phyloP scores from a whole-genome alignment of 2,113 vertebrate genomes.

The Pedionomus torquatus region DNA sequence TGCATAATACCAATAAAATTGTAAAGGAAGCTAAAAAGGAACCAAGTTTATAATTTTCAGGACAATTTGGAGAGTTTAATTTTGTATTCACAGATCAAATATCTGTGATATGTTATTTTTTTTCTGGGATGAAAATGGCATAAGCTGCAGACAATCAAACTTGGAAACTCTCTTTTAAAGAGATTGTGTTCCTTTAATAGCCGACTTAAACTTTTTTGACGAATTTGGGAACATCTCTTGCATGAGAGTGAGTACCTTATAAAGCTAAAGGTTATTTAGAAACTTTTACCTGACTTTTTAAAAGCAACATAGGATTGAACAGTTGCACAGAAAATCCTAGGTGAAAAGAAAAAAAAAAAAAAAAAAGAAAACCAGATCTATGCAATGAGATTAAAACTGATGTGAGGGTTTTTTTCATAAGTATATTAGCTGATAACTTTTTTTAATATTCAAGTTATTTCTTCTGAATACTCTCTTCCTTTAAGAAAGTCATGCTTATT shows the following conservation, averaged over 20 bases:
- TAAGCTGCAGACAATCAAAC: background rate
- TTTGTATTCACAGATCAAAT: background rate
- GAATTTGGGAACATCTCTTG: background rate
- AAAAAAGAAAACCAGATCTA: background rate
- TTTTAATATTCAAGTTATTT: background rate
- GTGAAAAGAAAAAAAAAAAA: too few species aligned
- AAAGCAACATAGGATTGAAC: background rate
- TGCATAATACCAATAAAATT: background rate
- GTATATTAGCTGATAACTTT: background rate
- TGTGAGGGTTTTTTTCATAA: background rate
- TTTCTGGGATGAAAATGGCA: background rate
- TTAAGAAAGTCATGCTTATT: background rate
- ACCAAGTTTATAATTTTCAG: background rate
- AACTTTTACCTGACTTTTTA: background rate
- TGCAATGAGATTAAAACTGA: background rate
- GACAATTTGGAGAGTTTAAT: background rate
- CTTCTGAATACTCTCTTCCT: background rate
- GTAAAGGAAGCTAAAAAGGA: background rate
- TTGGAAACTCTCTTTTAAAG: background rate
- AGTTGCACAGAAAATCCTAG: background rate
- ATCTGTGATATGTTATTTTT: background rate
- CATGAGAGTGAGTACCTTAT: accelerated
- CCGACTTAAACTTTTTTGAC: background rate
- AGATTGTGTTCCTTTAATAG: background rate
- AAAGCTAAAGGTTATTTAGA: background rate